These are phyloP conservation scores for Rhabdophis nuchalis DNA, from an alignment of 2,797 vertebrate species.

Conservation along the genomic window DNA sequence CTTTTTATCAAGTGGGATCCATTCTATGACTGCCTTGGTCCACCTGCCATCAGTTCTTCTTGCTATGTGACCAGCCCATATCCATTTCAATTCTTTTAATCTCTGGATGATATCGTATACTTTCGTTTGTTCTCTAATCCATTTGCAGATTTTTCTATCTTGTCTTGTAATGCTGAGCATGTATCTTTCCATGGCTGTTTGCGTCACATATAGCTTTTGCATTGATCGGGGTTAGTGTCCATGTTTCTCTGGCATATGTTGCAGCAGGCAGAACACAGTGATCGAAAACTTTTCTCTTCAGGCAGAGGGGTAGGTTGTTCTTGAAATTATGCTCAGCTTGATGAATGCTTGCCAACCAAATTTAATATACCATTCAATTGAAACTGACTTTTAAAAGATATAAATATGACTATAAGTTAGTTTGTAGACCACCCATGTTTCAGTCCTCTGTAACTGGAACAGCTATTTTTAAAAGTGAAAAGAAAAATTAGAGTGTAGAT, in stretches of 20 bases:
- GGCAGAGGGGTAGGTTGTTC: not conserved
- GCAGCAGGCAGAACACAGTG: not conserved
- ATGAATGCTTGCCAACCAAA: not conserved
- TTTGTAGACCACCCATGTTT: not conserved
- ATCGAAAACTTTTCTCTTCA: not conserved
- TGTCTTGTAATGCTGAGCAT: not conserved
- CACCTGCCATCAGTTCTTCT: not conserved
- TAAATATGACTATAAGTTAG: not conserved
- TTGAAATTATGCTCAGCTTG: not conserved
- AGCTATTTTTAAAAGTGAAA: not conserved
- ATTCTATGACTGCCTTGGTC: not conserved
- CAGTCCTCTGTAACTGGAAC: not conserved
- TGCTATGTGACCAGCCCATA: not conserved
- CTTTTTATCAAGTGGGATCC: not conserved
- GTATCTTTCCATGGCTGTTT: not conserved
- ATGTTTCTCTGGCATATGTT: not conserved
- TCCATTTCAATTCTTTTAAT: not conserved
- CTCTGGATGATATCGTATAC: not conserved
- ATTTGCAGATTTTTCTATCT: not conserved
- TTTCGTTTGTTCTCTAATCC: not conserved
- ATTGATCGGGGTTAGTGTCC: not conserved
- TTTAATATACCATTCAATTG: not conserved
- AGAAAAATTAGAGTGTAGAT: not conserved
- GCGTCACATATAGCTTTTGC: not conserved
- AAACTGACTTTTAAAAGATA: not conserved